A percentile compares a stretch with the other conserved stretches of the same genome.
These are phyloP conservation scores for Gallinago stenura DNA, from an alignment of 2,797 vertebrate genomes.

Conservation along the genomic window DNA sequence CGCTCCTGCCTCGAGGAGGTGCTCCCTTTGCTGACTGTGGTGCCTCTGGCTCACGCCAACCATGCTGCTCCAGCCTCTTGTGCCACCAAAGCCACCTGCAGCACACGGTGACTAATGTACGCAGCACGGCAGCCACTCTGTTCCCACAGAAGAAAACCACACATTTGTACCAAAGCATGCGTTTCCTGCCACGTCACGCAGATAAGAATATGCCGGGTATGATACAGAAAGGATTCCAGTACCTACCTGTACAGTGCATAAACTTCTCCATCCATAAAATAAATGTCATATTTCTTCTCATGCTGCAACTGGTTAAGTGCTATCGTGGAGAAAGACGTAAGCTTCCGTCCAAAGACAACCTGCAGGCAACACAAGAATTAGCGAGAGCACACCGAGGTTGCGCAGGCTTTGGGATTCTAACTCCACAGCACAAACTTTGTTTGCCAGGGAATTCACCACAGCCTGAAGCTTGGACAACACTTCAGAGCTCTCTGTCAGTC, in stretches of 20 bases:
- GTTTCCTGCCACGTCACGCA: background rate
- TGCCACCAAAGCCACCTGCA: background rate
- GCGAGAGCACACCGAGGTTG: accelerated
- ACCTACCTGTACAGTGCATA: slow-evolving; percentile 90
- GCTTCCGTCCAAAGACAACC: slow-evolving; percentile 92
- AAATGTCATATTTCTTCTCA: slow-evolving; percentile 93
- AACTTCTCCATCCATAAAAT: slow-evolving; percentile 88
- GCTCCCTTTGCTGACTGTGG: background rate
- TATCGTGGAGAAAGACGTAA: slow-evolving; percentile 85
- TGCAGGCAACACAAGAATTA: slow-evolving; percentile 42
- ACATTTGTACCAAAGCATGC: accelerated
- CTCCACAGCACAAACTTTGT: background rate
- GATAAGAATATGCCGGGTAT: accelerated
- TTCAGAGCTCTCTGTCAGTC: background rate
- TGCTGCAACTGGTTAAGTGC: slow-evolving; percentile 85
- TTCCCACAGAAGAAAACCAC: background rate
- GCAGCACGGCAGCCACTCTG: background rate
- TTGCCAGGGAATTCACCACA: accelerated
- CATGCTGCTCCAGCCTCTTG: background rate
- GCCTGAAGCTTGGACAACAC: background rate
- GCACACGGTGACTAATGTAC: accelerated
- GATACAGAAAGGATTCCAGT: background rate
- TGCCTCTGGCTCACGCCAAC: background rate
- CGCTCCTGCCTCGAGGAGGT: accelerated
- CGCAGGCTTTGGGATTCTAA: background rate